Percentiles rank a stretch among this genome's conserved stretches.
Evolutionary conservation across 1,140 invertebrate genomes (phyloP).

Genomic region (Protaetia brevitarsis): DNA sequence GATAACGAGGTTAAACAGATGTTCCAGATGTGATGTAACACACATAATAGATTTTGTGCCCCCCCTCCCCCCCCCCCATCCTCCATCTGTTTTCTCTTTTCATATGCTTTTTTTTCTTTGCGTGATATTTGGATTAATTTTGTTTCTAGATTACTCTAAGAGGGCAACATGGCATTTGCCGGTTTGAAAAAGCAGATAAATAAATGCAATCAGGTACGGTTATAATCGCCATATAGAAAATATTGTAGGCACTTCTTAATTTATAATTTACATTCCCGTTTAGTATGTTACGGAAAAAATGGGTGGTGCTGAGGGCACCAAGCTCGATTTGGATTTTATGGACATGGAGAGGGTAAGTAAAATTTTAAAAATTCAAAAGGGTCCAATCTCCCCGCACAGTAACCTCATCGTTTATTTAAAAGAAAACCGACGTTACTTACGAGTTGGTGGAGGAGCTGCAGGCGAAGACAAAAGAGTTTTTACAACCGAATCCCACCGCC

Average conservation of each 20-base stretch:
- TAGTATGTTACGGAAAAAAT: conserved; percentile 99
- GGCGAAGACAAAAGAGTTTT: conserved; percentile 95
- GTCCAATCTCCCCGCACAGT: no score
- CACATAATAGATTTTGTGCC: no score
- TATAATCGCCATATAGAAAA: conserved; percentile 26
- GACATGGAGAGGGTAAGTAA: conserved; percentile 97
- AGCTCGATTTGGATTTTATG: conserved; percentile 96
- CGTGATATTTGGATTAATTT: background rate
- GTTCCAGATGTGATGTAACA: no score
- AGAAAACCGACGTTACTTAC: conserved; percentile 96
- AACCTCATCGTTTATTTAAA: conserved; percentile 43
- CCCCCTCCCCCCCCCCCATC: no score
- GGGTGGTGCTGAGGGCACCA: conserved; percentile 98
- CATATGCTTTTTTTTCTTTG: background rate
- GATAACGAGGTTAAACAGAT: no score
- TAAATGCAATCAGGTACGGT: conserved; percentile 92
- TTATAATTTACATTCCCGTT: no score
- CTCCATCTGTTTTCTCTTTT: background rate
- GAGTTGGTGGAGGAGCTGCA: conserved; percentile 95
- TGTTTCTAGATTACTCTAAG: conserved; percentile 17
- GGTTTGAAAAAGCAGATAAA: conserved; percentile 98
- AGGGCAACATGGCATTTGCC: conserved; percentile 84
- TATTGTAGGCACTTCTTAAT: no score
- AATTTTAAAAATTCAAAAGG: no score
- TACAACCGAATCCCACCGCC: conserved; percentile 97